Conservation (phyloP, 2,797 vertebrate genomes). For the Arrhamphus sclerolepis region DNA sequence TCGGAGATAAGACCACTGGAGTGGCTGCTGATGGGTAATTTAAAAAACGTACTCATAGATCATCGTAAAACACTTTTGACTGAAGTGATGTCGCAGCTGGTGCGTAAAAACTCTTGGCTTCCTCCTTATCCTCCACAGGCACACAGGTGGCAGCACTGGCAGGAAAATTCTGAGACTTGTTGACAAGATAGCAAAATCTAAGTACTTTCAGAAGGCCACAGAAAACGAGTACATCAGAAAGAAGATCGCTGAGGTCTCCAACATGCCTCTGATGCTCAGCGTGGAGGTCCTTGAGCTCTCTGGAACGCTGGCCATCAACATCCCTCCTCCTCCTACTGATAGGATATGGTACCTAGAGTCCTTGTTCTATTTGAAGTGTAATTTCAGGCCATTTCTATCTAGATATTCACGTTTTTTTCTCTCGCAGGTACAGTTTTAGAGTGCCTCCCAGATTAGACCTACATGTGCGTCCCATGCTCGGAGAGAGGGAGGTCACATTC, state of each 20-base stretch:
- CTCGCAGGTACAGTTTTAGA: slow-evolving; percentile 84
- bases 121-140: slow-evolving; percentile 53
- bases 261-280: slow-evolving; percentile 86
- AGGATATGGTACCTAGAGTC: slow-evolving; percentile 84
- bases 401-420: neutral
- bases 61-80: no score
- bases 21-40: slow-evolving; percentile 79
- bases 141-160: slow-evolving; percentile 82
- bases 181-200: slow-evolving; percentile 90
- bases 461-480: slow-evolving; percentile 86
- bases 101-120: neutral
- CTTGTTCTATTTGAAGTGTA: neutral
- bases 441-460: slow-evolving; percentile 86
- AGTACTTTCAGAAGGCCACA: slow-evolving; percentile 90
- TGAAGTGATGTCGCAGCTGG: neutral
- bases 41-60: neutral
- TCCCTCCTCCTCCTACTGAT: slow-evolving; percentile 89
- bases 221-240: slow-evolving; percentile 91
- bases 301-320: slow-evolving; percentile 85
- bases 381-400: neutral
- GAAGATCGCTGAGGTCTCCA: slow-evolving; percentile 90
- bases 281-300: slow-evolving; percentile 88
- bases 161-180: slow-evolving; percentile 86
- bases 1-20: slow-evolving; percentile 70
- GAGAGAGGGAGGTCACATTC: slow-evolving; percentile 88